These are phyloP conservation scores for Suncus etruscus DNA, from an alignment of 2,113 vertebrate species.

Conservation along the genomic window DNA sequence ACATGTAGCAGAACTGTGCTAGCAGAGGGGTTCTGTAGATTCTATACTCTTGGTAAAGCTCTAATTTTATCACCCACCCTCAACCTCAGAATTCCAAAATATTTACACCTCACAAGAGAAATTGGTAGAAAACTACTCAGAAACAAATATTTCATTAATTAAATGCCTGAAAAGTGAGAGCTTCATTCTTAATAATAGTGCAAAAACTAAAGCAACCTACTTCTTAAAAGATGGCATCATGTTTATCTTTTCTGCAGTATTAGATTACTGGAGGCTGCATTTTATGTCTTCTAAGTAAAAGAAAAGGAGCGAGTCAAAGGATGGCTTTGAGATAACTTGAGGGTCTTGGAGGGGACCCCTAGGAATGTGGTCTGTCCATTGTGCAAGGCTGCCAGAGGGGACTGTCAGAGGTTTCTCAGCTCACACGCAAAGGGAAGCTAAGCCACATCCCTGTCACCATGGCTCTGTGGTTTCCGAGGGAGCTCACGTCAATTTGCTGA, in stretches of 20 bases:
- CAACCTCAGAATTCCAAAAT: not conserved
- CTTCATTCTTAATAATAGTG: not conserved
- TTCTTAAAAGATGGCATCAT: not conserved
- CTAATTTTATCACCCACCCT: fast-evolving
- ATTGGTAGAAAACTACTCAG: too few relatives aligned
- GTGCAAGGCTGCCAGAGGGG: not conserved
- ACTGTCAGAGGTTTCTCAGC: not conserved
- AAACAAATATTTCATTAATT: not conserved
- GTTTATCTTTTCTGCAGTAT: not conserved
- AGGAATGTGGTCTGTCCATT: not conserved
- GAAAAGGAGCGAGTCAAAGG: not conserved
- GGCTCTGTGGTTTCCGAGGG: not conserved
- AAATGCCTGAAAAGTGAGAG: not conserved
- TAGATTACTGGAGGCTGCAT: not conserved
- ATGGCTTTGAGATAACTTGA: not conserved
- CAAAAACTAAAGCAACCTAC: not conserved
- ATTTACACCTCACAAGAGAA: not conserved
- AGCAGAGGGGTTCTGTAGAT: too few relatives aligned
- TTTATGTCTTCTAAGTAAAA: not conserved
- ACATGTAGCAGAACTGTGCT: not conserved
- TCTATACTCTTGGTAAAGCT: not conserved
- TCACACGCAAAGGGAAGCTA: not conserved
- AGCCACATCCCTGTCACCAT: not conserved
- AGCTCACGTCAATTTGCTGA: not conserved
- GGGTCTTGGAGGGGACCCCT: not conserved